Base-by-base conservation (phyloP, 2,113 vertebrate species). In the Rallus limicola region DNA sequence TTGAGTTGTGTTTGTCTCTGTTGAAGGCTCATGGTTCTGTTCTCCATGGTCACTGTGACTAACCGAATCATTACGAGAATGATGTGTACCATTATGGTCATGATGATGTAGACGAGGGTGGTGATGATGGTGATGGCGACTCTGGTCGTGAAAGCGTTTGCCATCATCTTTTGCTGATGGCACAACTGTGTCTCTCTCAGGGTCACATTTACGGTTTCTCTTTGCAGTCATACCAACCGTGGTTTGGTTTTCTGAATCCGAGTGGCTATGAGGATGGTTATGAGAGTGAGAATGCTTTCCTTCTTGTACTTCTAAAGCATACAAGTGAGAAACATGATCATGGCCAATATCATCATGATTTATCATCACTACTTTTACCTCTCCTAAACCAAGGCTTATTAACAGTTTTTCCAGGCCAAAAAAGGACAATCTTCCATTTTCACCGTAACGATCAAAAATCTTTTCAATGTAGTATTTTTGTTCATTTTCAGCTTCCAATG, bases 381-480 rank as follows among this genome's bases (percentile, higher is more conserved):
- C 98, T 63, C 99, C 99, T 88, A 99, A 98, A 64, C 99, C 99
- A 96, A 99, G 97, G 92, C 98, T 99, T 36, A 98, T 85, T 91
- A 99, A 97, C 89, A 99, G 97, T 98, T 97, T 99, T 98, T 99
- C 98, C 95, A 99, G 98, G 69, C 99, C 99, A 52, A 98, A 96
- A 97, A 99, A 99, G 12, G 99, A 98, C 38, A 99, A 97, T 62
- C 97, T 98, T 97, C 98, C 99, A 89, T 98, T 98, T 94, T 99
- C 97, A 71, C 99, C 99, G 0, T 99, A 99, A 38, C 98, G 98
- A 69, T 96, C 97, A 97, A 99, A 99, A 82, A 99, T 98, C 97
- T 99, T 98, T 95, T 99, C 98, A 95, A 99, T 99, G 93, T 99
- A 99, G 96, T 98, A 99, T 50, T 96, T 98, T 95, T 99, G 99